Conservation (phyloP, 2,797 vertebrate species). For the Poliocrania exsul region DNA sequence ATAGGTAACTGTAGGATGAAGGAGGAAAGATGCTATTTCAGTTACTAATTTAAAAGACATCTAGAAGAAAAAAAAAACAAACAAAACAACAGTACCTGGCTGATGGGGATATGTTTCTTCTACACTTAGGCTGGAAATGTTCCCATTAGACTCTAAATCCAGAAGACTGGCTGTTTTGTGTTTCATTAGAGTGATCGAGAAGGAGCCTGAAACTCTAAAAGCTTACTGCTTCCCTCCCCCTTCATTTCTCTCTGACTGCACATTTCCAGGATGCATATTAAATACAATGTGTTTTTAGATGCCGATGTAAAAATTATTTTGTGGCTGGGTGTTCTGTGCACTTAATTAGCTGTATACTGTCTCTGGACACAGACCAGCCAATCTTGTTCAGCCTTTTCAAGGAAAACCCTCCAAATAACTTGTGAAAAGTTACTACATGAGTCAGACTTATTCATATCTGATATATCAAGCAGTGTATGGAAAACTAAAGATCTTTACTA, state of each 20-base stretch:
- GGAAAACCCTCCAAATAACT: background rate
- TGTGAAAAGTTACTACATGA: background rate
- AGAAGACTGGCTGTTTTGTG: background rate
- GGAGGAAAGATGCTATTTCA: background rate
- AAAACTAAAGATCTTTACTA: slow-evolving; percentile 17
- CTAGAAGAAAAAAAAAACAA: rapidly evolving
- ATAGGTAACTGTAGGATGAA: background rate
- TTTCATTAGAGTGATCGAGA: background rate
- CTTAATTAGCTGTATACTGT: background rate
- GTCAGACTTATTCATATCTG: background rate
- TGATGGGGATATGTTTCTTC: background rate
- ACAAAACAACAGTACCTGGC: background rate
- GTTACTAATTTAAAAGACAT: background rate
- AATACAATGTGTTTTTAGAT: background rate
- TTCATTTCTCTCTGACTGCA: background rate
- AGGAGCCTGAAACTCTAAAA: background rate
- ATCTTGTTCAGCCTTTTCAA: background rate
- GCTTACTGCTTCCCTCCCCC: background rate
- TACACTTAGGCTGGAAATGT: background rate
- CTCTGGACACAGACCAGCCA: background rate
- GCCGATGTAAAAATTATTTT: background rate
- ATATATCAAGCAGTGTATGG: background rate
- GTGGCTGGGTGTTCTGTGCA: background rate
- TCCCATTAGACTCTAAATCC: background rate
- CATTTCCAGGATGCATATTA: background rate